Conservation (phyloP, 2,888 invertebrate species). For the Chrysodeixis includens region DNA sequence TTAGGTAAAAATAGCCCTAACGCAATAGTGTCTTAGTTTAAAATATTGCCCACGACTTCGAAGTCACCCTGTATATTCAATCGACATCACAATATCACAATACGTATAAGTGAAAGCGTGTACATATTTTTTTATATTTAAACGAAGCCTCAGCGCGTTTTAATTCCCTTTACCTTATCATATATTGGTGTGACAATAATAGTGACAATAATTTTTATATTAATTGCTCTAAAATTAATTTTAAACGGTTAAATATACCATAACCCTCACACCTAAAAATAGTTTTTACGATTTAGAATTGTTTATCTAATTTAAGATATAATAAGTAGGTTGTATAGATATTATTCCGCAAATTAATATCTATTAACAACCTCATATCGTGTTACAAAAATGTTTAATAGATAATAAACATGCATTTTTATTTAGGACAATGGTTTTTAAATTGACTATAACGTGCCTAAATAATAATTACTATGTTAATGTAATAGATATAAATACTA, state of each 20-base stretch:
- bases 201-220: slow-evolving; percentile 1
- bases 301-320: slow-evolving; percentile 15
- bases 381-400: slow-evolving; percentile 20
- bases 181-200: not conserved
- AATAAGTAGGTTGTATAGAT: slow-evolving; percentile 19
- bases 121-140: not conserved
- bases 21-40: too few species aligned
- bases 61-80: too few species aligned
- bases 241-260: not conserved
- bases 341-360: not conserved
- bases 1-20: too few species aligned
- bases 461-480: not conserved
- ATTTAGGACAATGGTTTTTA: not conserved
- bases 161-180: slow-evolving; percentile 10
- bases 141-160: not conserved
- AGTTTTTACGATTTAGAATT: slow-evolving; percentile 9
- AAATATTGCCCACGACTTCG: too few species aligned
- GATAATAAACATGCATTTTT: slow-evolving; percentile 4
- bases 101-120: too few species aligned
- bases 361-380: slow-evolving; percentile 39
- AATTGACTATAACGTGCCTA: slow-evolving; percentile 10
- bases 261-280: slow-evolving; percentile 7
- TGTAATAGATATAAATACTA: not conserved
- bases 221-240: slow-evolving; percentile 15
- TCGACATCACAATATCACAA: too few species aligned